Evolutionary conservation across 2,888 invertebrate species (phyloP), one percentile per base, ranked within the genome.

Genomic region (Anagyrus pseudococci): DNA sequence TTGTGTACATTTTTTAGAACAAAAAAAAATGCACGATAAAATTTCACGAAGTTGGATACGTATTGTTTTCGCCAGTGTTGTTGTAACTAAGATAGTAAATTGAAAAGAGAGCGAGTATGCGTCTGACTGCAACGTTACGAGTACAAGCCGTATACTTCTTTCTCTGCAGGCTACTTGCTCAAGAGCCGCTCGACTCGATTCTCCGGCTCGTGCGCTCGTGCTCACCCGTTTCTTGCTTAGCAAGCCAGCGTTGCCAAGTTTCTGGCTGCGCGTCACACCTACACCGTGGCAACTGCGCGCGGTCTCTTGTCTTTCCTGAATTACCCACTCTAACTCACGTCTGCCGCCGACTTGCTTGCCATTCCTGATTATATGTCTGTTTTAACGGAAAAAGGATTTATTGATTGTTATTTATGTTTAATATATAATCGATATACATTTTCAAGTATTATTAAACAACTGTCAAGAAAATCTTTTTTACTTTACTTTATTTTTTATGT

Each of bases 251-350:
- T 58, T 64, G 67, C 67, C 67, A 26, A 19, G 41, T 58, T 37
- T 26, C 37, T 19, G 33, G 17, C 54, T 48, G 37, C 57, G 55
- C 66, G 60, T 60, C 63, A 66, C 66, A 64, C 66, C 66, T 64
- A 66, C 64, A 55, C 66, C 50, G 15, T 46, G 66, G 66, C 66
- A 66, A 66, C 66, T 3, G 10, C 56, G 66, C 64, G 22, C 40
- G 7, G 7, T 2, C 22, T 37, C 33, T 37, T 37, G 33, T 47
- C 56, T 23, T 1, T 44, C 26, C 33, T 33, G 26, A 54, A 19
- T 41, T 41, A 47, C 56, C 23, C 47, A 43, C 50, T 29, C 4
- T 10, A 10, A 22, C 43, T 22, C 33, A 1, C 29, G 33, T 4
- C 29, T 29, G 4, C 29, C 33, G n/a, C n/a, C 15, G 15, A 15